These are phyloP conservation scores for Myocastor coypus DNA, from an alignment of 2,113 vertebrate genomes.

Conservation along the genomic window DNA sequence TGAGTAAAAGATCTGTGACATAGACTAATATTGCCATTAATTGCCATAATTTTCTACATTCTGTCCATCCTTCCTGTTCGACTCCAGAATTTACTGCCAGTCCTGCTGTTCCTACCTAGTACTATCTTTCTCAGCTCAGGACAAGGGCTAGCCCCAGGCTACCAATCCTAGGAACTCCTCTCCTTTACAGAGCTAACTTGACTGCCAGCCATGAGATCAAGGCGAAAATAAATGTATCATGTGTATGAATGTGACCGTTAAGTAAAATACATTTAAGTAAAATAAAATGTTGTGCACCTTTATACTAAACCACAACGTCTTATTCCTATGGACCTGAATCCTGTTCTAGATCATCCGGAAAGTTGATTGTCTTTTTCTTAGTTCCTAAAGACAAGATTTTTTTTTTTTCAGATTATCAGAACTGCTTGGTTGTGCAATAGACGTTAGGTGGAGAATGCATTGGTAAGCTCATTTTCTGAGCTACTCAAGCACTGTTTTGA, in stretches of 20 bases:
- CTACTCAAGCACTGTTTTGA: conserved; percentile 67
- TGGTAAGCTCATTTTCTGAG: conserved; percentile 72
- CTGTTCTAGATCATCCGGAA: neutral
- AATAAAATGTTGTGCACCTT: neutral
- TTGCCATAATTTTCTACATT: neutral
- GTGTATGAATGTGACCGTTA: neutral
- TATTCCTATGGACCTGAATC: neutral
- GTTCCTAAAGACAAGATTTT: neutral
- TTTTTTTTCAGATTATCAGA: conserved; percentile 8
- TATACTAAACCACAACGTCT: neutral
- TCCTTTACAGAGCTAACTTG: neutral
- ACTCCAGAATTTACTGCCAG: neutral
- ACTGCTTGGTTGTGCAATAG: conserved; percentile 56
- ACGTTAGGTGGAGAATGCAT: conserved; percentile 79
- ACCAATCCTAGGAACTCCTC: neutral
- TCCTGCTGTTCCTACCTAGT: fast-evolving
- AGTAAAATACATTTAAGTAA: neutral
- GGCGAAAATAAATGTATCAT: neutral
- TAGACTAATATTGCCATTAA: neutral
- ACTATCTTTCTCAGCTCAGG: neutral
- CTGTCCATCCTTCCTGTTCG: neutral
- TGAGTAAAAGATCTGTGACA: neutral
- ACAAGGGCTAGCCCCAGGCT: neutral
- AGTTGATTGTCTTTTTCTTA: conserved; percentile 12
- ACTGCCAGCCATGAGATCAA: neutral